Evolutionary conservation across 2,113 vertebrate species (phyloP), one percentile per base, ranked within the genome.

Genomic region (Leiothrix lutea): DNA sequence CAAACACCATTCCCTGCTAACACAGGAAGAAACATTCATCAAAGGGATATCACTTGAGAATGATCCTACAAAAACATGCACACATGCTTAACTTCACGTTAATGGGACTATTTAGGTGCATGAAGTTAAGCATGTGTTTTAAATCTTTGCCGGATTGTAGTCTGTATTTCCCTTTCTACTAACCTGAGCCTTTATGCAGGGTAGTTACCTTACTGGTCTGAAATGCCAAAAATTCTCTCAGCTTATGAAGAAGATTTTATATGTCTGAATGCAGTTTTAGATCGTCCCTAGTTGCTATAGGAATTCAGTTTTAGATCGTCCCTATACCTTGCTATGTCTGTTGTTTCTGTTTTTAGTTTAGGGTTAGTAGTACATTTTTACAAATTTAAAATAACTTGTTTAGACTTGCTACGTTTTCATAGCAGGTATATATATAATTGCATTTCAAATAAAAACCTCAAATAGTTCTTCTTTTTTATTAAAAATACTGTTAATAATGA

Each of bases 71-170:
- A 80, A 91, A 88, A 91, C 89, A 29, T 45, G 28, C 91, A 92
- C 72, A 92, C 80, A 80, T 95, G 89, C 94, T 95, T 89, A 92
- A 81, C 89, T 92, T 95, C 86, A 91, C 28, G 0, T 88, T 94
- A 95, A 92, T 88, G 86, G 69, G 47, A 67, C 80, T 84, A 26
- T 92, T 93, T 95, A 94, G 69, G 73, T 91, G 80, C 83, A 89
- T 94, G 93, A 86, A 94, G 91, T 92, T 92, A 94, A 84, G 83
- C 93, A 95, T 95, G 86, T 97, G 94, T 93, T 97, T 97, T 94
- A 94, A 91, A 95, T 97, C 80, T 94, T 91, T 74, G 36, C 65
- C 67, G 48, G 56, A 74, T 61, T 71, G 61, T 84, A 48, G 53
- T 72, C 70, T 81, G 3, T 81, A 79, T 96, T 95, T 95, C 92